Percentiles rank a stretch among this genome's conserved stretches.
Conservation (phyloP, 2,888 invertebrate genomes). For the Chymomyza fuscimana region DNA sequence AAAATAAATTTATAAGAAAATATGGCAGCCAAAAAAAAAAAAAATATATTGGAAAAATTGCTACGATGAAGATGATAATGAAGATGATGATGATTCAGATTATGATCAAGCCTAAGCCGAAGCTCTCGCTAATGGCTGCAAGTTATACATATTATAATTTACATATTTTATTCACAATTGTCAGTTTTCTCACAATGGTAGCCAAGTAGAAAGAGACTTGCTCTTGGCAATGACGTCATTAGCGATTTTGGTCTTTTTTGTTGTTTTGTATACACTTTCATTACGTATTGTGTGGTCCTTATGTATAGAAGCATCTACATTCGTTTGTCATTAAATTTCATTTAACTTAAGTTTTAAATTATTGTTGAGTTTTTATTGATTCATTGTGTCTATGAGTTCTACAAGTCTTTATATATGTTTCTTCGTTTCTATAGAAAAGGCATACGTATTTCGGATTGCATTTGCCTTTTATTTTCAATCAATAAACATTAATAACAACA, state of each 20-base stretch:
- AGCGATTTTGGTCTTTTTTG: background rate
- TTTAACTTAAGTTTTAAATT: background rate
- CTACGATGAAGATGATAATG: background rate
- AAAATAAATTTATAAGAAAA: conserved; percentile 7
- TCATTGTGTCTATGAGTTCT: no score
- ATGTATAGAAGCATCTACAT: background rate
- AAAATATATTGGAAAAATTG: background rate
- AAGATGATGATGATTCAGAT: background rate
- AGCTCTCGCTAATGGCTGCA: background rate
- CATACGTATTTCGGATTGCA: no score
- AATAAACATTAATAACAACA: no score
- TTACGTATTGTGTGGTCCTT: no score
- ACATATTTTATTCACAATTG: conserved; percentile 32
- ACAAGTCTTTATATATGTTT: no score
- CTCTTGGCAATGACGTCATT: background rate
- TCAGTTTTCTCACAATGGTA: conserved; percentile 5
- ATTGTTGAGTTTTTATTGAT: no score
- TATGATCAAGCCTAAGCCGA: background rate
- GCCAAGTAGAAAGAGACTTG: background rate
- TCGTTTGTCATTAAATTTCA: background rate
- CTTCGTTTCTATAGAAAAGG: no score
- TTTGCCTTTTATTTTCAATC: no score
- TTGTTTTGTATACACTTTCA: background rate
- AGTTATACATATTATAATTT: conserved; percentile 23
- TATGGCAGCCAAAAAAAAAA: background rate